Evolutionary conservation across 2,888 invertebrate species (phyloP), one percentile per base, ranked within the genome.

Genomic region (Periphyllus acericola): DNA sequence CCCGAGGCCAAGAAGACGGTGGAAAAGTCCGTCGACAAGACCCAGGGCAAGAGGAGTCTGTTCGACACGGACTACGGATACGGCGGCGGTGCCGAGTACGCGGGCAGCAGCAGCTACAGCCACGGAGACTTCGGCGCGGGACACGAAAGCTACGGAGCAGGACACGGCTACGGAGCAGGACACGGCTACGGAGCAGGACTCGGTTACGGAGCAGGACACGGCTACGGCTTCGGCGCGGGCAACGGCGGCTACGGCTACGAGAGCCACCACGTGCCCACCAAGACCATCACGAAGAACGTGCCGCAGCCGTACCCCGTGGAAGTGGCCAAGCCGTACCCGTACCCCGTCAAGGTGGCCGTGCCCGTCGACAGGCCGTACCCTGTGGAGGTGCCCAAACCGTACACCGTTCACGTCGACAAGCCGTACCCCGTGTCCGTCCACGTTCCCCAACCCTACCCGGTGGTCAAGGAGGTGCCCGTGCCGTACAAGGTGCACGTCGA

Each of bases 391-490:
- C 21, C 83, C 55, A 83, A 87, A 29, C 89, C 89, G n/a, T 83
- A 83, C 76, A 84, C 88, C 4, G 88, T 88, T 8, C 88, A 88
- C 55, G 89, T 89, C 4, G 72, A 55, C 66, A 88, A 89, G 29
- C 89, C 89, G 29, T 83, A 95, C 92, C 94, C 95, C 0, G 95
- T 95, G 2, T 94, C 95, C 90, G 93, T 95, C 0, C 91, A 93
- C 0, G 94, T 95, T 72, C 94, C 95, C 84, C 95, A 95, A 90
- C 95, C 95, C 90, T 94, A 95, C 89, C 94, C 90, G 92, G 93
- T 95, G 86, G 95, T 95, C 90, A 94, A 94, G 90, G 94, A 94
- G 90, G 94, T 95, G n/a, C 95, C 95, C 3, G 95, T 94, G 91
- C 94, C 95, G 2, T 95, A 95, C 6, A 95, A 95, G 91, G 95